Base-by-base conservation (phyloP, 2,113 vertebrate genomes). In the Nothobranchius kuhntae region DNA sequence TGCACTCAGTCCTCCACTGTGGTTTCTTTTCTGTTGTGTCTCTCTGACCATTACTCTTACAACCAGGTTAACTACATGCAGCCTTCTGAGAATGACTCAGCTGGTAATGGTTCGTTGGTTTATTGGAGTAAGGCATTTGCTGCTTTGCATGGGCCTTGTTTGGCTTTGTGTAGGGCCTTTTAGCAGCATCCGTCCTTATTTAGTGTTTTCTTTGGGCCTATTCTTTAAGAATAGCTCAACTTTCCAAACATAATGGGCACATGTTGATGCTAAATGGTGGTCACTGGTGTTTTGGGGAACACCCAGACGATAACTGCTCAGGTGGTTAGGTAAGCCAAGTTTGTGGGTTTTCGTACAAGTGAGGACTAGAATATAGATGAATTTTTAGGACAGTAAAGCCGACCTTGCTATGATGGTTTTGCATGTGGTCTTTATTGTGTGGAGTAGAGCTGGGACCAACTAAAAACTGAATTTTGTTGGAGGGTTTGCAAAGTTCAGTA, bases 221-320 rank as follows among this genome's bases (percentile, higher is more conserved):
- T 62, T 89, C 74, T 62, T 65, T 71, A 73, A 67, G 67, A 84
- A 85, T 84, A 82, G 72, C 60, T 81, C 74, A 80, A 78, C 80
- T 89, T 90, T 91, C 85, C 87, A 88, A 89, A 89, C 87, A 80
- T 90, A 90, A 83, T 71, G 71, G 76, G 87, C 85, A 87, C 84
- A 83, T 86, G 86, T 80, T 78, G 70, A 79, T 80, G 42, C 35
- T 54, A 82, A 78, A 70, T 83, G 80, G 82, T 83, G 61, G 63
- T 73, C 12, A 6, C 17, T 58, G 72, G 69, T 58, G 61, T 85
- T 57, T 65, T 48, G 61, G 53, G 71, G 86, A 85, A 88, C 81
- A 80, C 84, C 87, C 83, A 84, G 73, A 82, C 84, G 80, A 80
- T 56, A 68, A 71, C 78, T 79, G 78, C 64, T 80, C 13, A n/a